Conservation (phyloP, 2,797 vertebrate species). For the Hyperoplus immaculatus region DNA sequence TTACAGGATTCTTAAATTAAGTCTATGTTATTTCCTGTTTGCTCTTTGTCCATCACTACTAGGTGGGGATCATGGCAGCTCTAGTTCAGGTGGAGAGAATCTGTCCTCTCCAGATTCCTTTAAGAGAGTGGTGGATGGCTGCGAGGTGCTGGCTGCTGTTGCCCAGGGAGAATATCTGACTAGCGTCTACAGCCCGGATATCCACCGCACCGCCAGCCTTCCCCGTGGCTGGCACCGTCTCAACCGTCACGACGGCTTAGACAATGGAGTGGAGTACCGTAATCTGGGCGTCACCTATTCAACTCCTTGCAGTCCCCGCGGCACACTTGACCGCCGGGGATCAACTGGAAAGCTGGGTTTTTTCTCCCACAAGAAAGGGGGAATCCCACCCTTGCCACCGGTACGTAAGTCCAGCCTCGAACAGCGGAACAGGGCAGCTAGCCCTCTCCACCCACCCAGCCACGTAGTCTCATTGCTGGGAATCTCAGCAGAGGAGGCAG, state of each 20-base stretch:
- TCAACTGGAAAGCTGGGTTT: constrained; percentile 90
- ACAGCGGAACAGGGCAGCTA: constrained; percentile 91
- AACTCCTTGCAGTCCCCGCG: constrained; percentile 88
- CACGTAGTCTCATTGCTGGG: constrained; percentile 81
- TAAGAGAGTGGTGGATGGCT: constrained; percentile 92
- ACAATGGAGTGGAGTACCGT: constrained; percentile 77
- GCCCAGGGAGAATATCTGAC: constrained; percentile 79
- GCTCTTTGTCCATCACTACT: constrained; percentile 22
- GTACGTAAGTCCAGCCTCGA: constrained; percentile 97
- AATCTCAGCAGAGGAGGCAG: constrained; percentile 85
- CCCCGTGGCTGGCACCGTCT: constrained; percentile 87
- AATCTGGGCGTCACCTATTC: constrained; percentile 80
- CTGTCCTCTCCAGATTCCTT: constrained; percentile 87
- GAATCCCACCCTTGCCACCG: constrained; percentile 93
- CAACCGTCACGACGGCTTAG: constrained; percentile 87
- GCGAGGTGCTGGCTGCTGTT: constrained; percentile 86
- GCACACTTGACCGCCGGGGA: constrained; percentile 90
- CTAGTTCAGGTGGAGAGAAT: constrained; percentile 83
- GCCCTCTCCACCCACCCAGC: constrained; percentile 80
- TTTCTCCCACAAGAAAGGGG: constrained; percentile 92
- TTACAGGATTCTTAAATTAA: background rate
- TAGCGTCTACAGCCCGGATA: constrained; percentile 81
- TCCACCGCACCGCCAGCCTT: constrained; percentile 89
- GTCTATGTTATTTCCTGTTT: background rate
- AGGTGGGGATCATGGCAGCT: constrained; percentile 83